phyloP scores from a whole-genome alignment of 1,140 invertebrate genomes.

The Phenacoccus solenopsis region DNA sequence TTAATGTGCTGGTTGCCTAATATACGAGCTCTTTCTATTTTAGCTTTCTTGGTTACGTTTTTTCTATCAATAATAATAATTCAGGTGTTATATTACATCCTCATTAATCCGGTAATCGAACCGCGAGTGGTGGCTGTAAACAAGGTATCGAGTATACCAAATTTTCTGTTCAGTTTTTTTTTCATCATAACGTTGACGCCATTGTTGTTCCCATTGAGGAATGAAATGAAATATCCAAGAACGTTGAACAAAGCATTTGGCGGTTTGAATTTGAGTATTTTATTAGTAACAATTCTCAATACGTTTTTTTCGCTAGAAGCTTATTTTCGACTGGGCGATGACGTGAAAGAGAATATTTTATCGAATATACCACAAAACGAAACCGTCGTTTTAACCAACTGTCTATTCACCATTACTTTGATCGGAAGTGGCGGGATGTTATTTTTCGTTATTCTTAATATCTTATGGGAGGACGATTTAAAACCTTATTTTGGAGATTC shows the following conservation, averaged over 20 bases:
- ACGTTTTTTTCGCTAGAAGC: background rate
- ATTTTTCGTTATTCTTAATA: background rate
- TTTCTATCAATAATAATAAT: slow-evolving; percentile 49
- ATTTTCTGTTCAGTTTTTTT: slow-evolving; percentile 49
- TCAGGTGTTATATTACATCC: slow-evolving; percentile 41
- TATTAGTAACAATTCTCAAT: background rate
- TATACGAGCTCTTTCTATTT: slow-evolving; percentile 54
- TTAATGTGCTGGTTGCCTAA: slow-evolving; percentile 24
- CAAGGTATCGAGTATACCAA: slow-evolving; percentile 37
- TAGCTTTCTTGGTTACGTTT: slow-evolving; percentile 53
- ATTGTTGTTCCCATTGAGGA: slow-evolving; percentile 68
- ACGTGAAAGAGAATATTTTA: background rate
- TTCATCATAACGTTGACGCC: slow-evolving; percentile 51
- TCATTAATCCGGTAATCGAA: slow-evolving; percentile 41
- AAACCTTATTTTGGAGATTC: background rate
- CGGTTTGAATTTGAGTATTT: slow-evolving; percentile 31
- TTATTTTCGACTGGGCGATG: background rate
- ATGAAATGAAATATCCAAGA: slow-evolving; percentile 62
- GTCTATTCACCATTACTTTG: background rate
- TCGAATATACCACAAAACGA: background rate
- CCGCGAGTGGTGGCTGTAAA: slow-evolving; percentile 35
- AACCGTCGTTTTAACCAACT: background rate
- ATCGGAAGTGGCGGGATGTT: background rate
- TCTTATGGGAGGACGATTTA: background rate
- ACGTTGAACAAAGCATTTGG: slow-evolving; percentile 41